Conservation (phyloP, 1,140 invertebrate genomes). For the Andrena cerasifolii region DNA sequence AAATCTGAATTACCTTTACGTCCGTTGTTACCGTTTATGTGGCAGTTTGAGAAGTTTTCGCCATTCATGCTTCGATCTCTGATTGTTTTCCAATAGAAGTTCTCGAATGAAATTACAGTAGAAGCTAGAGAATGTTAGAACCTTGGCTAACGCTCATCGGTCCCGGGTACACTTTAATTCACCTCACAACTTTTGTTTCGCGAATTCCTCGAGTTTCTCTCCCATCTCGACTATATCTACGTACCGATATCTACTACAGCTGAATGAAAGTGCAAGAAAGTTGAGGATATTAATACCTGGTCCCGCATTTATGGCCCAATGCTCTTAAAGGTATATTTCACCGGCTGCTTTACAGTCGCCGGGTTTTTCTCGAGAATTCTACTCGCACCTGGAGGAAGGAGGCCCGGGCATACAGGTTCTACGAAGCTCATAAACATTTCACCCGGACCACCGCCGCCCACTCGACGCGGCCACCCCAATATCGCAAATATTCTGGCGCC, state of each 20-base stretch:
- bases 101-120: too few species aligned
- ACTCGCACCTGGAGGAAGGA: background rate
- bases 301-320: background rate
- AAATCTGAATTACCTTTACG: too few species aligned
- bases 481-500: slow-evolving; percentile 51
- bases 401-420: background rate
- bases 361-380: background rate
- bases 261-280: background rate
- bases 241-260: too few species aligned
- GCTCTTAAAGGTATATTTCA: background rate
- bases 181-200: too few species aligned
- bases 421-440: slow-evolving; percentile 30
- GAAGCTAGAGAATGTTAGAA: too few species aligned
- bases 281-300: background rate
- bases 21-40: background rate
- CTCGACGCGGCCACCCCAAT: slow-evolving; percentile 27
- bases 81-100: background rate
- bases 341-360: too few species aligned
- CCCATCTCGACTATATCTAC: too few species aligned
- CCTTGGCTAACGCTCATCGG: too few species aligned
- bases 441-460: slow-evolving; percentile 29
- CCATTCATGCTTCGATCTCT: background rate
- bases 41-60: background rate
- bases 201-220: too few species aligned
- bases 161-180: too few species aligned